Evolutionary conservation across 1,140 invertebrate genomes (phyloP).

Genomic region (Heterodera carotae): DNA sequence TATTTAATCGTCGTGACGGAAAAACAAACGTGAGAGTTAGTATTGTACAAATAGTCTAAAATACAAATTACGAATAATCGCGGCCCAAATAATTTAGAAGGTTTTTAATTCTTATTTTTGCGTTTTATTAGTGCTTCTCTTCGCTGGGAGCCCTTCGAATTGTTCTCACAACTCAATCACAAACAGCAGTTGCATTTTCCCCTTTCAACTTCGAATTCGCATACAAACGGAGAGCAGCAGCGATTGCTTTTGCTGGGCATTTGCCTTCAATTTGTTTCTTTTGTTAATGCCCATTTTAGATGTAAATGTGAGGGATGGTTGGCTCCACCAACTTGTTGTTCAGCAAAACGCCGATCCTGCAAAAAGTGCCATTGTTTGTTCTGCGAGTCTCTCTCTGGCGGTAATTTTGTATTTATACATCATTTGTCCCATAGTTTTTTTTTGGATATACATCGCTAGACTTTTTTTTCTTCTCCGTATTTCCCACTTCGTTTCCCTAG

Average conservation of each 20-base stretch:
- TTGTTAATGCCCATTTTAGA: neutral
- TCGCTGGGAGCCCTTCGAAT: slow-evolving; percentile 45
- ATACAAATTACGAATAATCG: too few relatives aligned
- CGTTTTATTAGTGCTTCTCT: slow-evolving; percentile 26
- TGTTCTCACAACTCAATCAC: slow-evolving; percentile 34
- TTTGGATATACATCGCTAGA: too few relatives aligned
- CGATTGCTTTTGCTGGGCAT: neutral
- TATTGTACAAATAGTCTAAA: neutral
- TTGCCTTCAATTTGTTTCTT: neutral
- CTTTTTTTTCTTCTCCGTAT: too few relatives aligned
- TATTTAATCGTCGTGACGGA: slow-evolving; percentile 26
- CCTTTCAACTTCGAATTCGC: neutral
- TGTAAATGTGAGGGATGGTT: neutral
- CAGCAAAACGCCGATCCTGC: neutral
- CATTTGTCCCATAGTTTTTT: too few relatives aligned
- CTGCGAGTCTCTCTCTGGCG: neutral
- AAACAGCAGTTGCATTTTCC: slow-evolving; percentile 17
- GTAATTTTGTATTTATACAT: neutral
- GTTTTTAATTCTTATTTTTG: neutral
- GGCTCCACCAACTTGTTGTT: slow-evolving; percentile 11
- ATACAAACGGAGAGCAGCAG: neutral
- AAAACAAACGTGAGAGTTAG: slow-evolving; percentile 22
- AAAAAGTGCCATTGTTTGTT: neutral
- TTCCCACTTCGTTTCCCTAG: neutral
- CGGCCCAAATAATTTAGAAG: slow-evolving; percentile 1